These are phyloP conservation scores for Ditylenchus dipsaci DNA, from an alignment of 1,140 invertebrate genomes.

Conservation along the genomic window DNA sequence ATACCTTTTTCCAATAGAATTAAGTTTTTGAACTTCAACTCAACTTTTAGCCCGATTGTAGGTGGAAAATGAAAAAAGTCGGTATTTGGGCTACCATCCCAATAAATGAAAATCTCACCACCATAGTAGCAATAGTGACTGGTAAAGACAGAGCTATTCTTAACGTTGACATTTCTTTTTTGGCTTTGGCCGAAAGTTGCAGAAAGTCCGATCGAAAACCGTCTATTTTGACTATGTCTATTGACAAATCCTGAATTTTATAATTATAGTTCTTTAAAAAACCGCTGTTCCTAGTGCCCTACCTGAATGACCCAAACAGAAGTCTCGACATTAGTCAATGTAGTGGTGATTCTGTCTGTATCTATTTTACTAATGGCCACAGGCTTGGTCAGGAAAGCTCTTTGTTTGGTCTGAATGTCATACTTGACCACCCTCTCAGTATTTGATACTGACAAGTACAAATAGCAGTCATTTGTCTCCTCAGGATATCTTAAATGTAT, in stretches of 20 bases:
- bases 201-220: slow-evolving; percentile 34
- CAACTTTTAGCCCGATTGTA: too few species aligned
- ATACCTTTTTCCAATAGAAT: too few species aligned
- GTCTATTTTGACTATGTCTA: slow-evolving; percentile 32
- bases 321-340: slow-evolving; percentile 44
- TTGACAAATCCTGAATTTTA: slow-evolving; percentile 29
- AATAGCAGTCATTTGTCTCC: slow-evolving; percentile 54
- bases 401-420: slow-evolving; percentile 31
- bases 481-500: slow-evolving; percentile 46
- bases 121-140: slow-evolving; percentile 50
- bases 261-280: too few species aligned
- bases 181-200: slow-evolving; percentile 45
- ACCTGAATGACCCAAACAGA: slow-evolving; percentile 48
- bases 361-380: slow-evolving; percentile 29
- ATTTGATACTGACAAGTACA: slow-evolving; percentile 42
- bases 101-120: not conserved
- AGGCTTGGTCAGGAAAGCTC: slow-evolving; percentile 32
- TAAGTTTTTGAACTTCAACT: too few species aligned
- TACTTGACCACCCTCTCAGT: slow-evolving; percentile 36
- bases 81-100: too few species aligned
- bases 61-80: too few species aligned
- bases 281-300: too few species aligned
- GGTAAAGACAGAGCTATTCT: slow-evolving; percentile 50
- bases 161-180: slow-evolving; percentile 53
- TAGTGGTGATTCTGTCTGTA: slow-evolving; percentile 18